phyloP scores from a whole-genome alignment of 30 jellyfish, hydroid and myxozoan species.

The Aurelia coerulea region DNA sequence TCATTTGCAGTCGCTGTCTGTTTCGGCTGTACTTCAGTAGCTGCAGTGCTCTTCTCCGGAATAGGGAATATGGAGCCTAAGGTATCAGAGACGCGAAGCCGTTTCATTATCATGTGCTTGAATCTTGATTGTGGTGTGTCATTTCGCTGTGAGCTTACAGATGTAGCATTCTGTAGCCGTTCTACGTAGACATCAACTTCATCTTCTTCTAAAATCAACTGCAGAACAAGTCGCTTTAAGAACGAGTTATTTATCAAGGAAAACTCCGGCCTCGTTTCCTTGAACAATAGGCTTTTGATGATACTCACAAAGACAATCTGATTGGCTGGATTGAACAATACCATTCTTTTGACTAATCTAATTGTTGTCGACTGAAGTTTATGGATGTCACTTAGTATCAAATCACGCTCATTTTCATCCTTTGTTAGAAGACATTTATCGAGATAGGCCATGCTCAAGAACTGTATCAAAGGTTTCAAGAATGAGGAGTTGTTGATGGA shows the following conservation, averaged over 20 bases:
- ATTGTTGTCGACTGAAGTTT: constrained; percentile 31
- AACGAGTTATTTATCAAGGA: constrained; percentile 42
- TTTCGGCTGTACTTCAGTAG: background rate
- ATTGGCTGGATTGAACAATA: constrained; percentile 28
- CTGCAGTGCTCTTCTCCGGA: background rate
- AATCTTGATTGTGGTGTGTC: background rate
- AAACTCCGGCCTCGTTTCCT: constrained; percentile 5
- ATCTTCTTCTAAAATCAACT: constrained; percentile 65
- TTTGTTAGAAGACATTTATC: constrained; percentile 24
- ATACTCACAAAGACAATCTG: constrained; percentile 17
- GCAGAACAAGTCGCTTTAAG: constrained; percentile 56
- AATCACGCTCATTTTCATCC: background rate
- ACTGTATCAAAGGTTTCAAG: constrained; percentile 19
- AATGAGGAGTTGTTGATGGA: constrained; percentile 12
- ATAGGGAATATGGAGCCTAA: constrained; percentile 20
- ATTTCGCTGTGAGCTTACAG: background rate
- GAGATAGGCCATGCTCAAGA: constrained; percentile 39
- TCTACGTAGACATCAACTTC: constrained; percentile 23
- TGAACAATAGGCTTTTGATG: constrained; percentile 1
- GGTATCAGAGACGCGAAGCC: constrained; percentile 24
- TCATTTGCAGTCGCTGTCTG: constrained; percentile 27
- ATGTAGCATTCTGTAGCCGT: background rate
- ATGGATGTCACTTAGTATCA: constrained; percentile 12
- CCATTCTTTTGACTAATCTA: constrained; percentile 10
- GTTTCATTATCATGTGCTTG: constrained; percentile 1